These are phyloP conservation scores for Ageneiosus marmoratus DNA, from an alignment of 2,113 vertebrate species.

Conservation along the genomic window DNA sequence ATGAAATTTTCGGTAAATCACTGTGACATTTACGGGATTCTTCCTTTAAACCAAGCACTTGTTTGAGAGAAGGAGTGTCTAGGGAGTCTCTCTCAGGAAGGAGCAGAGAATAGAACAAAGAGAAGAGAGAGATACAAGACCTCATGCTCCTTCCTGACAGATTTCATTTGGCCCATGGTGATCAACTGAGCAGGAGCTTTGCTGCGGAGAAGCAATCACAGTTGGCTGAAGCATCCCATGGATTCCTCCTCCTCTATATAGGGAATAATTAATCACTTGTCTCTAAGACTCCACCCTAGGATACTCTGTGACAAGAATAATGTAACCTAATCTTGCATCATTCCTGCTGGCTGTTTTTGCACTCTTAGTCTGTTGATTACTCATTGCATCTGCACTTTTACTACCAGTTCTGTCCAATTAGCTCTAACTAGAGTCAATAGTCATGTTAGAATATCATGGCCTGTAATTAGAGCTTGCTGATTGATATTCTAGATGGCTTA, in stretches of 20 bases:
- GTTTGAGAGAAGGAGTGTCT: conserved; percentile 50
- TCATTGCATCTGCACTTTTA: conserved; percentile 41
- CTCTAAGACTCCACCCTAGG: conserved; percentile 5
- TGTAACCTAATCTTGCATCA: conserved; percentile 19
- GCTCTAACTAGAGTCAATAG: conserved; percentile 37
- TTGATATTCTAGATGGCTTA: conserved; percentile 10
- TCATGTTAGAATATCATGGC: conserved; percentile 36
- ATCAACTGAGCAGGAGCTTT: conserved; percentile 52
- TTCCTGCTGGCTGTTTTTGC: conserved; percentile 21
- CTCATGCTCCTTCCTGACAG: conserved; percentile 57
- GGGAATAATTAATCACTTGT: conserved; percentile 68
- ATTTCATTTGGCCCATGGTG: conserved; percentile 56
- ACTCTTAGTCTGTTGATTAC: conserved; percentile 12
- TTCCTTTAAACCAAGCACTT: conserved; percentile 55
- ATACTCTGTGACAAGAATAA: conserved; percentile 9
- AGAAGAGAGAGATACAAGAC: conserved; percentile 53
- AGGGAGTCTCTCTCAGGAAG: conserved; percentile 53
- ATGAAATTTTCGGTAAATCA: conserved; percentile 64
- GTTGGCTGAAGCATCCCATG: conserved; percentile 59
- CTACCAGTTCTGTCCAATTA: conserved; percentile 48
- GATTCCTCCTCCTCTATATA: conserved; percentile 49
- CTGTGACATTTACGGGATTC: conserved; percentile 60
- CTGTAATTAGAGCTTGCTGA: conserved; percentile 35
- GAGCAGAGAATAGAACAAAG: conserved; percentile 1
- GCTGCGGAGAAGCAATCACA: conserved; percentile 61